phyloP scores from a whole-genome alignment of 2,113 vertebrate genomes.

The Amphilophus citrinellus region DNA sequence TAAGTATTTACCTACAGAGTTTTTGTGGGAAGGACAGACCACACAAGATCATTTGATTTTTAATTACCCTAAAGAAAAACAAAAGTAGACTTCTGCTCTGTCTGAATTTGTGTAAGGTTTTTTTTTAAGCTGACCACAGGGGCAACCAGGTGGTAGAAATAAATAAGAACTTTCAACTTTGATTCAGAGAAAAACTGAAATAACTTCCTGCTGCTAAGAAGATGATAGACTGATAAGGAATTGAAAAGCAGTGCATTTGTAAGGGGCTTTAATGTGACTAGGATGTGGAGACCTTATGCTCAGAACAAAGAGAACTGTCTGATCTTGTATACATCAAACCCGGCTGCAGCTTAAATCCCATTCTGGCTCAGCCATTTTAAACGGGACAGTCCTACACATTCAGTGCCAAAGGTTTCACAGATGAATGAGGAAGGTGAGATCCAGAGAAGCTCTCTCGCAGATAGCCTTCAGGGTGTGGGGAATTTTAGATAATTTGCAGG shows the following conservation, averaged over 20 bases:
- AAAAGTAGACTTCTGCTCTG: background rate
- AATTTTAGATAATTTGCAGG: slow-evolving; percentile 53
- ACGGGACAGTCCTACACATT: slow-evolving; percentile 31
- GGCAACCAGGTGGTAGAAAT: slow-evolving; percentile 24
- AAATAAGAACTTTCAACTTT: slow-evolving; percentile 25
- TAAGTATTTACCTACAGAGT: slow-evolving; percentile 30
- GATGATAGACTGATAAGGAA: slow-evolving; percentile 60
- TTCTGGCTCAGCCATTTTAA: slow-evolving; percentile 55
- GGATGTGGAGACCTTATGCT: slow-evolving; percentile 50
- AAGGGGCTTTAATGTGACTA: slow-evolving; percentile 64
- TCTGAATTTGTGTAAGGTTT: slow-evolving; percentile 29
- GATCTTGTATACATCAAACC: slow-evolving; percentile 69
- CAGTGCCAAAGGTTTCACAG: slow-evolving; percentile 39
- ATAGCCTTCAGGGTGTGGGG: slow-evolving; percentile 59
- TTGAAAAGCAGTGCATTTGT: slow-evolving; percentile 39
- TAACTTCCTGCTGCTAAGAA: slow-evolving; percentile 67
- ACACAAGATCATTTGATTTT: slow-evolving; percentile 58
- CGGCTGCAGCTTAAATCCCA: slow-evolving; percentile 55
- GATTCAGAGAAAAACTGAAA: slow-evolving; percentile 45
- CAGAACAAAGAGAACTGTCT: slow-evolving; percentile 68
- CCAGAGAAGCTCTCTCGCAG: slow-evolving; percentile 29
- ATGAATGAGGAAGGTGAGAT: slow-evolving; percentile 27
- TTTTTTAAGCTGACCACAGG: background rate
- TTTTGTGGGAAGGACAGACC: slow-evolving; percentile 44
- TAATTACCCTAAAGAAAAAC: slow-evolving; percentile 37